Conservation (phyloP, 1,140 invertebrate genomes). For the Idris sp. region DNA sequence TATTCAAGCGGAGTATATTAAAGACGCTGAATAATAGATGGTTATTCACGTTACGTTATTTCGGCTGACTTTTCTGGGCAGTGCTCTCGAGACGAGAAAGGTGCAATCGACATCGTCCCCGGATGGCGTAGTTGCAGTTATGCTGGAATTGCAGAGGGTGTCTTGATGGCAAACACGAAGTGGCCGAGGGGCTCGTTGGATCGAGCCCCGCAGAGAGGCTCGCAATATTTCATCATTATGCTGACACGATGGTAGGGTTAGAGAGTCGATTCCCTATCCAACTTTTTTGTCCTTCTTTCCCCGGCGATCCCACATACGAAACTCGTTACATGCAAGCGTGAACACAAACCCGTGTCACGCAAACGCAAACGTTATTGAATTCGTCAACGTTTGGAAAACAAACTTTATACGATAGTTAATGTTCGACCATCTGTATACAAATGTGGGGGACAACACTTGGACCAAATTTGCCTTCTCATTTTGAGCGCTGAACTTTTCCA, state of each 20-base stretch:
- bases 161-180: slow-evolving; percentile 66
- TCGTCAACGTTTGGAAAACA: slow-evolving; percentile 72
- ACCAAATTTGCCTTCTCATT: background rate
- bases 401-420: slow-evolving; percentile 73
- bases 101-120: slow-evolving; percentile 60
- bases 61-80: slow-evolving; percentile 40
- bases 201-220: slow-evolving; percentile 66
- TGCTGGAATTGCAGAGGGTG: slow-evolving; percentile 74
- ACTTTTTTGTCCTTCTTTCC: slow-evolving; percentile 22
- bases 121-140: slow-evolving; percentile 67
- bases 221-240: slow-evolving; percentile 80
- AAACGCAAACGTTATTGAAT: slow-evolving; percentile 71
- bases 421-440: slow-evolving; percentile 73
- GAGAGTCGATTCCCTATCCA: slow-evolving; percentile 55
- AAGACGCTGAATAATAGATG: slow-evolving; percentile 43
- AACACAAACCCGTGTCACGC: slow-evolving; percentile 65
- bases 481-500: background rate
- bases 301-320: slow-evolving; percentile 66
- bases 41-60: slow-evolving; percentile 50
- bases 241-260: slow-evolving; percentile 75
- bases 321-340: slow-evolving; percentile 72
- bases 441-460: too few relatives aligned
- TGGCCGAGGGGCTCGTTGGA: slow-evolving; percentile 62
- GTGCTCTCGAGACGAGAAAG: slow-evolving; percentile 48
- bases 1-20: slow-evolving; percentile 20